phyloP scores from a whole-genome alignment of 1,140 invertebrate genomes.

The Danaus melanippus region DNA sequence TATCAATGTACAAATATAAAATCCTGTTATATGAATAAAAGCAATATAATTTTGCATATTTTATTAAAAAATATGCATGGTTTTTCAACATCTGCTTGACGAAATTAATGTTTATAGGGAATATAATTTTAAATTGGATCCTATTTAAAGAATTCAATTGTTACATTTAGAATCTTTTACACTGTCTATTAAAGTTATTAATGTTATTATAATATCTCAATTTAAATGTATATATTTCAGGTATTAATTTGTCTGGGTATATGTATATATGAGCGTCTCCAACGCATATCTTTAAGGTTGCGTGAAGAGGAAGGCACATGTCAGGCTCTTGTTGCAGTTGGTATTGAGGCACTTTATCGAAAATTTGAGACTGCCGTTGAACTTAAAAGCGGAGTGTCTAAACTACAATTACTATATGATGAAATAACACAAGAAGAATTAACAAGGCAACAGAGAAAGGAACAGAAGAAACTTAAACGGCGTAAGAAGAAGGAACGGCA shows the following conservation, averaged over 20 bases:
- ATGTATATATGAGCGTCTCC: constrained; percentile 90
- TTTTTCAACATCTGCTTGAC: no score
- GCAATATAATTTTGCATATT: no score
- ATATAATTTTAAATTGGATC: not conserved
- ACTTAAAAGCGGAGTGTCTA: constrained; percentile 89
- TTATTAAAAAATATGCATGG: no score
- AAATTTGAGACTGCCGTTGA: constrained; percentile 93
- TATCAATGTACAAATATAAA: not conserved
- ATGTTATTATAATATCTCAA: no score
- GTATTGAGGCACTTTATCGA: constrained; percentile 87
- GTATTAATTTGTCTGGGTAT: constrained; percentile 92
- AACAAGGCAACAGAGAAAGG: constrained; percentile 85
- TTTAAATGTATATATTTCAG: constrained; percentile 21
- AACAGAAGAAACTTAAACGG: constrained; percentile 89
- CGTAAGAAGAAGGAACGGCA: constrained; percentile 84
- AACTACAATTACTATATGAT: constrained; percentile 86
- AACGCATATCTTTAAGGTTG: constrained; percentile 87
- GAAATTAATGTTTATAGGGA: no score
- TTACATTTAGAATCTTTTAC: no score
- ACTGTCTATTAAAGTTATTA: no score
- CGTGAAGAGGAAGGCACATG: constrained; percentile 92
- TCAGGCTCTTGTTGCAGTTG: constrained; percentile 90
- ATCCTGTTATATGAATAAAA: no score
- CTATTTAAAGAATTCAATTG: not conserved
- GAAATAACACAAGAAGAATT: constrained; percentile 88